Evolutionary conservation across 1,140 invertebrate species (phyloP).

Genomic region (Protaetia brevitarsis): DNA sequence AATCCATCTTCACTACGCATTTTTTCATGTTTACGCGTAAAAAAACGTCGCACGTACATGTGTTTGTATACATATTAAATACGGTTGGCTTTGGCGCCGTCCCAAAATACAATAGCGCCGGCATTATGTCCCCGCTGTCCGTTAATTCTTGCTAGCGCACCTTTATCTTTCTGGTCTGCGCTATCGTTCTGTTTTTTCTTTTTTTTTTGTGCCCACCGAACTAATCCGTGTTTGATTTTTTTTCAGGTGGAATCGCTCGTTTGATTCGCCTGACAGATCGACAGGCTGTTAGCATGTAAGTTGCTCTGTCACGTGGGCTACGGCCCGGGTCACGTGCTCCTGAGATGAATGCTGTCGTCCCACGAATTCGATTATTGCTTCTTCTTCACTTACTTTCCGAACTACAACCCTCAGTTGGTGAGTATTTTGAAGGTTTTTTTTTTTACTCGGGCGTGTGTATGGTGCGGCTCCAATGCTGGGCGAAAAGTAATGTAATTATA

Average conservation of each 20-base stretch:
- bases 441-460: too few species aligned
- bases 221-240: neutral
- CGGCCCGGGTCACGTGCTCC: constrained; percentile 27
- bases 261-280: constrained; percentile 23
- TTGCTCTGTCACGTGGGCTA: constrained; percentile 27
- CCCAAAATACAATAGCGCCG: neutral
- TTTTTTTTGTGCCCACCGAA: neutral
- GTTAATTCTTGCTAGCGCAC: neutral
- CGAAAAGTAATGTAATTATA: too few species aligned
- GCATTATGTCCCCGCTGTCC: neutral
- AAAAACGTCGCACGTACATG: neutral
- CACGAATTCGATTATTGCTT: constrained; percentile 34
- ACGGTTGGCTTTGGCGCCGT: neutral
- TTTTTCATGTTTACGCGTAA: too few species aligned
- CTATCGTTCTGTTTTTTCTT: neutral
- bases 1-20: too few species aligned
- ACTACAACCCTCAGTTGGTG: constrained; percentile 32
- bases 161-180: neutral
- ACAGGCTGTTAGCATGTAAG: constrained; percentile 27
- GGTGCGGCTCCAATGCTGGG: too few species aligned
- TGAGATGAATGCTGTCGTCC: constrained; percentile 28
- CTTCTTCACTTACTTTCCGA: constrained; percentile 32
- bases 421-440: constrained; percentile 19
- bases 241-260: constrained; percentile 10
- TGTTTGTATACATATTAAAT: neutral